Conservation (phyloP, 2,113 vertebrate species). For the Tupaia tana region DNA sequence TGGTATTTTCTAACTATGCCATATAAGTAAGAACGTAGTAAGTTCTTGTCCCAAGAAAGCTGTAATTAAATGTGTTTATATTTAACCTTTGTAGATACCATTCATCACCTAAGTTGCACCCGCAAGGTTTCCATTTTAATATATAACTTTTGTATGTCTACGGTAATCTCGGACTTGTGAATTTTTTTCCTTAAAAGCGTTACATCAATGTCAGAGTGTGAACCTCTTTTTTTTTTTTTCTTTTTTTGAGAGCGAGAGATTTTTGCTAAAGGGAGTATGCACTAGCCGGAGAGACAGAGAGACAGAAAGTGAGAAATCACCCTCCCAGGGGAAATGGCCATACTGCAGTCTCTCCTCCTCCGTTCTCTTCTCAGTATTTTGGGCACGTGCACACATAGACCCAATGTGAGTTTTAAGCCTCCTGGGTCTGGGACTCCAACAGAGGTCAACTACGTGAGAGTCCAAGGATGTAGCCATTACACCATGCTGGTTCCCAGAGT, state of each 20-base stretch:
- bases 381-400: too few species aligned
- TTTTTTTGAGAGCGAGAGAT: too few species aligned
- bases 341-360: too few species aligned
- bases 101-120: constrained; percentile 81
- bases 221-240: neutral
- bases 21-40: constrained; percentile 78
- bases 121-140: constrained; percentile 79
- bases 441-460: too few species aligned
- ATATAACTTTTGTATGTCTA: constrained; percentile 73
- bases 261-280: too few species aligned
- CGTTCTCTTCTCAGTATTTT: too few species aligned
- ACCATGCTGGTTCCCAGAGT: constrained; percentile 8
- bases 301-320: too few species aligned
- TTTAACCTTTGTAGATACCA: constrained; percentile 85
- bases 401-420: too few species aligned
- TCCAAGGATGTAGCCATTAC: too few species aligned
- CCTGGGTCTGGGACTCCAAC: too few species aligned
- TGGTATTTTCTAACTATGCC: constrained; percentile 75
- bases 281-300: too few species aligned
- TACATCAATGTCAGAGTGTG: constrained; percentile 33
- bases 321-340: too few species aligned
- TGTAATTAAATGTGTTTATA: constrained; percentile 85
- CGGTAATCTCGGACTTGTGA: constrained; percentile 70
- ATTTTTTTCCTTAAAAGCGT: constrained; percentile 44
- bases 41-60: constrained; percentile 82